A percentile compares a stretch with the other conserved stretches of the same genome.
Evolutionary conservation across 2,113 vertebrate species (phyloP).

Genomic region (Nothobranchius kuhntae): DNA sequence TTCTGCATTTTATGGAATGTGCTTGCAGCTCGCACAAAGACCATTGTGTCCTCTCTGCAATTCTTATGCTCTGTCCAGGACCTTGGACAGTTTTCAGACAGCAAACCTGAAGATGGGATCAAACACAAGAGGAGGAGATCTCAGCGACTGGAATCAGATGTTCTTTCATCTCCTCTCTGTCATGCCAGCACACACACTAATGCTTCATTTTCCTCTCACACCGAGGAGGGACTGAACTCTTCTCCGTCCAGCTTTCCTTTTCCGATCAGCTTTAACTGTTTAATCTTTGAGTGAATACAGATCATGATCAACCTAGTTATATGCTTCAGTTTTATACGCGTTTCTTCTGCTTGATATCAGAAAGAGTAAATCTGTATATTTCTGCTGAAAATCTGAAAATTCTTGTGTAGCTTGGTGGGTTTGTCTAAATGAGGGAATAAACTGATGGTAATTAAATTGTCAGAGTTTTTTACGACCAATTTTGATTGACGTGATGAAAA

Average conservation of each 20-base stretch:
- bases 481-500: too few relatives aligned
- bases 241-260: constrained; percentile 29
- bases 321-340: constrained; percentile 27
- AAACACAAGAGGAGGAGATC: constrained; percentile 69
- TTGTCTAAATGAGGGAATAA: neutral
- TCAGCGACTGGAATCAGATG: constrained; percentile 60
- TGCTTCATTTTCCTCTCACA: constrained; percentile 51
- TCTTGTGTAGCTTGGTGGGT: neutral
- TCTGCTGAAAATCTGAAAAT: constrained; percentile 10
- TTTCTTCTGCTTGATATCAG: constrained; percentile 19
- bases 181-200: constrained; percentile 48
- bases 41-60: constrained; percentile 49
- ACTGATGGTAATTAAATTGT: too few relatives aligned
- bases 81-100: constrained; percentile 42
- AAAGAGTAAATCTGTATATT: constrained; percentile 45
- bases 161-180: constrained; percentile 68
- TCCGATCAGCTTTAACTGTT: constrained; percentile 49
- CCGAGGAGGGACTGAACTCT: constrained; percentile 42
- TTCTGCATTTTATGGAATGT: constrained; percentile 3
- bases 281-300: constrained; percentile 47
- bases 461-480: too few relatives aligned
- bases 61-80: constrained; percentile 59
- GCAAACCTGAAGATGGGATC: constrained; percentile 64
- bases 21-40: constrained; percentile 45
- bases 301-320: constrained; percentile 39